Evolutionary conservation across 2,113 vertebrate species (phyloP), one percentile per base, ranked within the genome.

Genomic region (Eptesicus fuscus): DNA sequence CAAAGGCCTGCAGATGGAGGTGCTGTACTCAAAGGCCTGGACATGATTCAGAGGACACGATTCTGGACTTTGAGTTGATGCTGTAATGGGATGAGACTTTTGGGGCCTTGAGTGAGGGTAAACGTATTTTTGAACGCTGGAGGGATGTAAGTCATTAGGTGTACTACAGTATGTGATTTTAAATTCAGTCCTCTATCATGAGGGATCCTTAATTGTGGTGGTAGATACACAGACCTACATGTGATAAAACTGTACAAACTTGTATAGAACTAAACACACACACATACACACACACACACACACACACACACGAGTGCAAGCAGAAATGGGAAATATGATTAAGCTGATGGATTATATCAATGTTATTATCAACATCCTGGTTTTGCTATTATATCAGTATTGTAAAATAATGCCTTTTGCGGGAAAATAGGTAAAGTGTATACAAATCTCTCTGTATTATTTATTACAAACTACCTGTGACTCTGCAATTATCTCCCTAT

Each of bases 391-490:
- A 40, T 11, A 42, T 16, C 63, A 42, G 44, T 71, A 67, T 83
- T 87, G 17, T 28, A 90, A 83, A 83, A 87, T 65, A 77, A 22
- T 17, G 40, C 28, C 32, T 78, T 71, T 71, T 14, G 9, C 20
- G 40, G n/a, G 35, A 30, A 73, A 71, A 69, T 44, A 13, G 35
- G 3, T 85, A 23, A 86, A 40, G 9, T 12, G 4, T 32, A 53
- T 4, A 49, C 28, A 70, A 37, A 47, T n/a, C 20, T 69, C 20
- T 61, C 42, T 76, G 23, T 86, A 32, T 40, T 63, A 76, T 91
- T 63, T 88, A 47, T 91, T 80, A 93, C 13, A 91, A 77, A 49
- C 61, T 77, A 25, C 30, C 30, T 59, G 18, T 82, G 51, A 91
- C 35, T 77, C 69, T 93, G 14, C 18, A 91, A 59, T 49, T n/a